phyloP scores from a whole-genome alignment of 2,888 invertebrate species.

The Napeogenes inachia region DNA sequence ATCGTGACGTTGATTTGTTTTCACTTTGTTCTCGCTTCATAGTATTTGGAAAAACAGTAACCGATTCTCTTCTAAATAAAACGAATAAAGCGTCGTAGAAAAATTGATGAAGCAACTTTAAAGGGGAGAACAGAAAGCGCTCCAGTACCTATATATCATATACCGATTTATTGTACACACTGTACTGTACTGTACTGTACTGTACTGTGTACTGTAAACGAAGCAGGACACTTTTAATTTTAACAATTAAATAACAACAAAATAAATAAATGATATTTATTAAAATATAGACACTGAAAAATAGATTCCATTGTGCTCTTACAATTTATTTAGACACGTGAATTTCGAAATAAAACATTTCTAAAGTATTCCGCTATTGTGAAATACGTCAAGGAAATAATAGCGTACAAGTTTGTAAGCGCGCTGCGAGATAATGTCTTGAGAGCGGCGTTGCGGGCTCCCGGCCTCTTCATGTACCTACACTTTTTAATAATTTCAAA shows the following conservation, averaged over 20 bases:
- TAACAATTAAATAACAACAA: neutral
- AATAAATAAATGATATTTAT: constrained; percentile 28
- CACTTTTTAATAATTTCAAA: constrained; percentile 14
- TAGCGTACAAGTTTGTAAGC: constrained; percentile 45
- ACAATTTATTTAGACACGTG: constrained; percentile 9
- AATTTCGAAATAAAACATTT: constrained; percentile 49
- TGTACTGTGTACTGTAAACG: too few relatives aligned
- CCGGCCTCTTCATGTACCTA: constrained; percentile 21
- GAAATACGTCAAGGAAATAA: constrained; percentile 69
- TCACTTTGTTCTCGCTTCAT: constrained; percentile 54
- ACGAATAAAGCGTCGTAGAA: neutral
- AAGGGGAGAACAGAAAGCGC: too few relatives aligned
- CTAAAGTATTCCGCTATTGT: constrained; percentile 46
- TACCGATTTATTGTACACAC: neutral
- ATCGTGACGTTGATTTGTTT: constrained; percentile 68
- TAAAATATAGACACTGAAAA: constrained; percentile 36
- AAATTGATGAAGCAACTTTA: too few relatives aligned
- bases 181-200: too few relatives aligned
- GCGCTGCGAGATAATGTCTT: constrained; percentile 46
- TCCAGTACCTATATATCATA: too few relatives aligned
- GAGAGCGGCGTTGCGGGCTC: constrained; percentile 39
- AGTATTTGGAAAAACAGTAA: constrained; percentile 18
- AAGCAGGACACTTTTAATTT: neutral
- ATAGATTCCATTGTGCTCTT: constrained; percentile 2
- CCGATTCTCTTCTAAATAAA: constrained; percentile 17